Base-by-base conservation (phyloP, 2,113 vertebrate genomes). In the Stictonetta naevosa region DNA sequence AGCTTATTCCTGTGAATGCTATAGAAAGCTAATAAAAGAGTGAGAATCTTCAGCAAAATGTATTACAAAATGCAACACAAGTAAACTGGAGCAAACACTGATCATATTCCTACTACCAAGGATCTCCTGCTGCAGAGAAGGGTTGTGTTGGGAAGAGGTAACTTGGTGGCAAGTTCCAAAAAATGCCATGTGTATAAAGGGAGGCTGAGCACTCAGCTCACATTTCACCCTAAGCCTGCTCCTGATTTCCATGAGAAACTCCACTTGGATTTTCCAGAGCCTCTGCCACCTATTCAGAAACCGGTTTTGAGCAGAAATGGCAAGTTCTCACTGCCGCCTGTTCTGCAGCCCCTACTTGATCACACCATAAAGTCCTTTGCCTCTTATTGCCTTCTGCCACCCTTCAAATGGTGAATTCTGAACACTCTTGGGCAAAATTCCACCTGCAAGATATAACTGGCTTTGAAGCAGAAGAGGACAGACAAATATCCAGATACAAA, bases 391-490 rank as follows among this genome's bases (percentile, higher is more conserved):
- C 64, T 92, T 88, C 64, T 60, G 38, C 67, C 28, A 84, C 53
- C 66, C 53, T 91, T 78, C 34, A 68, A 29, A 82, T 4, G 2
- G 42, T 72, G 59, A 87, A 56, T 91, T 78, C 88, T 64, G 29
- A 91, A 84, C 23, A 18, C 16, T 76, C 73, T 28, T 1, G 33
- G 81, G 66, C 69, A 86, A 68, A 84, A 86, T 60, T 75, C 81
- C 86, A 82, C 42, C 34, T 63, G 34, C 31, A 63, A 67, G 71
- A 77, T 85, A 71, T 56, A 74, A 68, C 2, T 91, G 40, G 68
- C 73, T 96, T 89, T 91, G 58, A 93, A 95, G 86, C 31, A 92
- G 46, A 88, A 86, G 38, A 87, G 44, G 26, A 76, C 55, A 89
- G 71, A 95, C 58, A 83, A 92, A 89, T 14, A 73, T 75, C 53